A percentile compares a stretch with the other conserved stretches of the same genome.
These are phyloP conservation scores for Artemisiospiza belli DNA, from an alignment of 2,113 vertebrate species.

Conservation along the genomic window DNA sequence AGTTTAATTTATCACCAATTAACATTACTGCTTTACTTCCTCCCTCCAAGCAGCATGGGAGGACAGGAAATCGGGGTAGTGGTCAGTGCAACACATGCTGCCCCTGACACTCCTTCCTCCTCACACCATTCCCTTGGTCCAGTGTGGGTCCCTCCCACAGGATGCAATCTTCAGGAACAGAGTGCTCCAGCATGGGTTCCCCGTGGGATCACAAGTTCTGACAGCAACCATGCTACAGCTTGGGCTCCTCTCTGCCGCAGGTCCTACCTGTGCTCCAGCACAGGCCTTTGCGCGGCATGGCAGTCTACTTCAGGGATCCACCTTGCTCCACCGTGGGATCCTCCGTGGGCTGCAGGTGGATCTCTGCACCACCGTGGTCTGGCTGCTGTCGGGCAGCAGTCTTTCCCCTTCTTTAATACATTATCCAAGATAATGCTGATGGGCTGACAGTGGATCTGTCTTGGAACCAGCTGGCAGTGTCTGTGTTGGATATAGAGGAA, in stretches of 20 bases:
- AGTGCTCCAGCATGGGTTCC: background rate
- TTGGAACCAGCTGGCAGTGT: background rate
- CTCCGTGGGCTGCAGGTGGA: background rate
- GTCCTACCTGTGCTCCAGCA: background rate
- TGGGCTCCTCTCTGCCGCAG: background rate
- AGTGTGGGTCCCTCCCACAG: accelerated
- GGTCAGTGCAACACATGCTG: background rate
- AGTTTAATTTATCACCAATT: background rate
- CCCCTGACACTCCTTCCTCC: accelerated
- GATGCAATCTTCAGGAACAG: background rate
- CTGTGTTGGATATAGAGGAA: background rate
- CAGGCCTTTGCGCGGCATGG: background rate
- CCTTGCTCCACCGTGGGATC: accelerated
- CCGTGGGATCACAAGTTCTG: background rate
- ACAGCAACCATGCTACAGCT: background rate
- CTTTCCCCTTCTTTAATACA: background rate
- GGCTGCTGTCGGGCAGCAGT: background rate
- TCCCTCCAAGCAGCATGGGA: accelerated
- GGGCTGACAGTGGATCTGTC: background rate
- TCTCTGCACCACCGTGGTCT: accelerated
- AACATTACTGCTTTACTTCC: background rate
- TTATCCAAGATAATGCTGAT: background rate
- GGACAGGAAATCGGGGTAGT: accelerated
- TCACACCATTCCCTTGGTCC: background rate
- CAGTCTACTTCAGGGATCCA: background rate